Evolutionary conservation across 2,113 vertebrate species (phyloP).

Genomic region (Pogonocichla stellata): DNA sequence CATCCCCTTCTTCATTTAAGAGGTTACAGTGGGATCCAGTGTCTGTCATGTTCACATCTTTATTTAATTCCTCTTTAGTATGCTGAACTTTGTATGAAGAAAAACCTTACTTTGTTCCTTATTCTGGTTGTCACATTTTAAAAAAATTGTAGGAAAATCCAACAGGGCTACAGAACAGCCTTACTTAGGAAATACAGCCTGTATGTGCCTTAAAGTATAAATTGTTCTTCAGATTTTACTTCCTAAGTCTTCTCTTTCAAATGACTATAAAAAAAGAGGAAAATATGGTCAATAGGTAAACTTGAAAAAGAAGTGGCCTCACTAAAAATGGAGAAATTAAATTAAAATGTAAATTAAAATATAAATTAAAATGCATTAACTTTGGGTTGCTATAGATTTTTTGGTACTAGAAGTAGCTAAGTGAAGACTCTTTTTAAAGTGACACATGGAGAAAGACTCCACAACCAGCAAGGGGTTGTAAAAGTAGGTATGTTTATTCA

Average conservation of each 20-base stretch:
- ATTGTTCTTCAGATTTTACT: background rate
- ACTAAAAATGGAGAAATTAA: background rate
- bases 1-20: background rate
- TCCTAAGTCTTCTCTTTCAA: background rate
- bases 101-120: background rate
- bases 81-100: background rate
- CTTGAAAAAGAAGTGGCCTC: background rate
- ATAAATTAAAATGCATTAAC: background rate
- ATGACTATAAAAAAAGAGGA: background rate
- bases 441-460: too few species aligned
- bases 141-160: background rate
- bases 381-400: background rate
- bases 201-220: background rate
- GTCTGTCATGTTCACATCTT: background rate
- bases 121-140: background rate
- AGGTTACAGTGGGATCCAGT: background rate
- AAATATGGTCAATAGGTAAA: background rate
- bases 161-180: background rate
- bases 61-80: background rate
- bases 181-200: background rate
- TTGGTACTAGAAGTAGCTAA: background rate
- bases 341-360: background rate
- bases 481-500: too few species aligned
- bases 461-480: too few species aligned
- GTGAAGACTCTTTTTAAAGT: background rate